Evolutionary conservation across 2,888 invertebrate species (phyloP).

Genomic region (Eupithecia dodoneata): DNA sequence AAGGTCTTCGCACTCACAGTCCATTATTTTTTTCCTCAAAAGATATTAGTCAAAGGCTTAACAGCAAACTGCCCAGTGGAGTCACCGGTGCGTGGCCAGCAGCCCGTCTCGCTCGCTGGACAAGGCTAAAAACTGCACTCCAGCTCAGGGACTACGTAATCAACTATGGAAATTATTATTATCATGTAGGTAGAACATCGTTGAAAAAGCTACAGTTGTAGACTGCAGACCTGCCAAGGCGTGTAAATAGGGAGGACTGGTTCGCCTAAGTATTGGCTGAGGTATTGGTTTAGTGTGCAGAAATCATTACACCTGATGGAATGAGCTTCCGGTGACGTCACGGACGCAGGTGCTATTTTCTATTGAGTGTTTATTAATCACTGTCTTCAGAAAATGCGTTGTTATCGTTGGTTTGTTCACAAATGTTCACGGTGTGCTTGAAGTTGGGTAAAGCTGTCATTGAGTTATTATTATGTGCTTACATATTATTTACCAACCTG

Average conservation of each 20-base stretch:
- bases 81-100: slow-evolving; percentile 26
- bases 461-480: too few relatives aligned
- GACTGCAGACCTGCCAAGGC: background rate
- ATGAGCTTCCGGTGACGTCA: background rate
- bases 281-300: background rate
- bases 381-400: background rate
- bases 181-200: slow-evolving; percentile 14
- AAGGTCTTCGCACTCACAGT: background rate
- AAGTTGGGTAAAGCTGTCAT: too few relatives aligned
- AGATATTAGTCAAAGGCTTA: slow-evolving; percentile 10
- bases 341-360: background rate
- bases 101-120: slow-evolving; percentile 28
- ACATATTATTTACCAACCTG: background rate
- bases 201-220: background rate
- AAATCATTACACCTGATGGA: background rate
- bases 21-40: slow-evolving; percentile 9
- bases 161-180: slow-evolving; percentile 26
- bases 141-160: slow-evolving; percentile 22
- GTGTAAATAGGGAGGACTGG: background rate
- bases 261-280: background rate
- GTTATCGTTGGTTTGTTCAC: background rate
- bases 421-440: background rate
- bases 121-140: slow-evolving; percentile 27
- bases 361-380: background rate
- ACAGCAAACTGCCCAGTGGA: slow-evolving; percentile 23